Evolutionary conservation across 2,888 invertebrate species (phyloP).

Genomic region (Eugnorisma glareosa): DNA sequence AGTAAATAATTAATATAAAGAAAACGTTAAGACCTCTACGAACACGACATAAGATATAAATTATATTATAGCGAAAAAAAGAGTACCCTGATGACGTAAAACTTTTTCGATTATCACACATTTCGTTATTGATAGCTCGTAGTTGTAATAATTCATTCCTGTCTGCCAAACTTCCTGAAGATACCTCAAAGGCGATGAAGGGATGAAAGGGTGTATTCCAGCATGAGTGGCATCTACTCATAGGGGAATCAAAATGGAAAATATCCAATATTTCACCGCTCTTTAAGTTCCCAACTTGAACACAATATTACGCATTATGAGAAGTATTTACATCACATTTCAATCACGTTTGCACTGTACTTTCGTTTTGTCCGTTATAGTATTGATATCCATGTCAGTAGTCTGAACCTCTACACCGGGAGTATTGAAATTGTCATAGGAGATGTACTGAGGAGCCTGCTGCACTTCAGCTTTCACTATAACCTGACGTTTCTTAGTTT

Average conservation of each 20-base stretch:
- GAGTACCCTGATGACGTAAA: constrained; percentile 74
- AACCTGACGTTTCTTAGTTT: constrained; percentile 95
- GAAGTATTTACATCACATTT: constrained; percentile 65
- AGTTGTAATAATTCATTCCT: constrained; percentile 84
- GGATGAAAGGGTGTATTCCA: constrained; percentile 77
- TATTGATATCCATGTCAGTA: constrained; percentile 87
- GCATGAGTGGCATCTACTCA: constrained; percentile 79
- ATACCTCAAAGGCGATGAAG: constrained; percentile 80
- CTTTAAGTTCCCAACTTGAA: constrained; percentile 64
- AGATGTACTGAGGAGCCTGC: constrained; percentile 95
- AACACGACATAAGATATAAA: constrained; percentile 54
- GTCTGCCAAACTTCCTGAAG: constrained; percentile 80
- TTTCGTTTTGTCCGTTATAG: constrained; percentile 86
- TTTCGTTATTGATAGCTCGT: constrained; percentile 83
- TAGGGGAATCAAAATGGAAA: constrained; percentile 76
- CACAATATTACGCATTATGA: constrained; percentile 60
- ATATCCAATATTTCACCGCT: constrained; percentile 70
- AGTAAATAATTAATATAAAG: constrained; percentile 42
- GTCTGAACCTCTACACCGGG: constrained; percentile 84
- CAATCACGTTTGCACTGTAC: constrained; percentile 78
- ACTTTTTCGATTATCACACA: constrained; percentile 86
- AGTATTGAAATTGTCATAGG: constrained; percentile 91
- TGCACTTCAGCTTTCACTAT: constrained; percentile 93
- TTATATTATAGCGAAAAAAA: constrained; percentile 64
- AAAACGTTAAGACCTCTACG: constrained; percentile 23